These are phyloP conservation scores for Rhineura floridana DNA, from an alignment of 2,113 vertebrate species.

Conservation along the genomic window DNA sequence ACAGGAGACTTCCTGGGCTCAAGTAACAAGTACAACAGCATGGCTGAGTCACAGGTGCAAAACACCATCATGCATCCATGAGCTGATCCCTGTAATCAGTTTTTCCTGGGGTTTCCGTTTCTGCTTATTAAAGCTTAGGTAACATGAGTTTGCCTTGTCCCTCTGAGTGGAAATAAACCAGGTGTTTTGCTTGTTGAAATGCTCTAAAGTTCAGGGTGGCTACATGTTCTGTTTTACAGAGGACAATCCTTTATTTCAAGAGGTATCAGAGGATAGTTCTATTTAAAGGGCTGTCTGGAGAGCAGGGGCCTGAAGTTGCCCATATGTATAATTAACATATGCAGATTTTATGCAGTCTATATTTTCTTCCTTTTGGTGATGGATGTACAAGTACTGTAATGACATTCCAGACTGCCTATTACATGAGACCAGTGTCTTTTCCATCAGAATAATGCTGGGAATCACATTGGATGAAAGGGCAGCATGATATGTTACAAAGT, in stretches of 20 bases:
- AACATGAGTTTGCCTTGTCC: not conserved
- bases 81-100: not conserved
- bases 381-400: not conserved
- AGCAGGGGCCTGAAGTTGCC: not conserved
- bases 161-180: not conserved
- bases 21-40: not conserved
- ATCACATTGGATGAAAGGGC: not conserved
- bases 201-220: not conserved
- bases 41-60: conserved; percentile 16
- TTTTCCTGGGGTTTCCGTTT: not conserved
- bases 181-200: not conserved
- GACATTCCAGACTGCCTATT: not conserved
- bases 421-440: not conserved
- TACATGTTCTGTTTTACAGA: not conserved
- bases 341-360: not conserved
- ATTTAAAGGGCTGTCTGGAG: not conserved
- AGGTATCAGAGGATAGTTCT: not conserved
- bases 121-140: not conserved
- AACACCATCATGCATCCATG: not conserved
- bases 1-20: conserved; percentile 8
- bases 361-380: not conserved
- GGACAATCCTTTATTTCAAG: not conserved
- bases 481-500: not conserved
- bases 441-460: not conserved
- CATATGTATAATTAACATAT: not conserved